Conservation (phyloP, 2,888 invertebrate species). For the Caenorhabditis sulstoni region DNA sequence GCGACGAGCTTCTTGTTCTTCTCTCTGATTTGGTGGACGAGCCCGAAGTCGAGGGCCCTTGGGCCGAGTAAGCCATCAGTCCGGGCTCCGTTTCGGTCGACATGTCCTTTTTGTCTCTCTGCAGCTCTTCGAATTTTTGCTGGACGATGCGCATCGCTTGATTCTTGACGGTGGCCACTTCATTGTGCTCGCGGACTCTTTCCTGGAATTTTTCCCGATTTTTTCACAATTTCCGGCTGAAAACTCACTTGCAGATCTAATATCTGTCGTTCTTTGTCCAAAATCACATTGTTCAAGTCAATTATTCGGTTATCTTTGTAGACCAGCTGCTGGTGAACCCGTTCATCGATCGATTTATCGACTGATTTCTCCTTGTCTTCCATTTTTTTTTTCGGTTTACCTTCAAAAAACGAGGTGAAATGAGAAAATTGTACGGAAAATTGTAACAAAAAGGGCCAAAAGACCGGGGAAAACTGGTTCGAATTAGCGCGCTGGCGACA, state of each 20-base stretch:
- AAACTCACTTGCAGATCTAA: conserved; percentile 86
- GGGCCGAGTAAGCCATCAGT: conserved; percentile 12
- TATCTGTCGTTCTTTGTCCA: conserved; percentile 87
- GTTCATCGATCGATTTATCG: conserved; percentile 54
- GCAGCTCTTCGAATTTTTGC: conserved; percentile 68
- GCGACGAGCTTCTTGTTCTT: conserved; percentile 58
- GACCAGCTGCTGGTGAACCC: conserved; percentile 70
- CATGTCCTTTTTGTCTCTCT: conserved; percentile 59
- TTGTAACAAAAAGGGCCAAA: not conserved
- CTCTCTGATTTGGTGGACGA: conserved; percentile 20
- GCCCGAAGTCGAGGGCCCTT: conserved; percentile 29
- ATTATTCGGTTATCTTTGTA: conserved; percentile 84
- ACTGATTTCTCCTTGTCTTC: conserved; percentile 17
- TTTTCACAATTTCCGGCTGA: not conserved
- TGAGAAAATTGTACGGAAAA: not conserved
- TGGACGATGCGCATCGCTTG: conserved; percentile 77
- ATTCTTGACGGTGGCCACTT: conserved; percentile 77
- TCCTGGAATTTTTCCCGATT: conserved; percentile 60
- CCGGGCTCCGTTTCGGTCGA: conserved; percentile 66
- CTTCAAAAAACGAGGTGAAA: not conserved
- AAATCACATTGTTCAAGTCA: conserved; percentile 86
- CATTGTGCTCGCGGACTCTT: conserved; percentile 74
- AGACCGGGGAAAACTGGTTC: not conserved
- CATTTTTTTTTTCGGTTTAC: not conserved
- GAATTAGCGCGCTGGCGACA: conserved; percentile 8